A percentile compares a stretch with the other conserved stretches of the same genome.
phyloP scores from a whole-genome alignment of 2,797 vertebrate species.

The Tangara arthus region DNA sequence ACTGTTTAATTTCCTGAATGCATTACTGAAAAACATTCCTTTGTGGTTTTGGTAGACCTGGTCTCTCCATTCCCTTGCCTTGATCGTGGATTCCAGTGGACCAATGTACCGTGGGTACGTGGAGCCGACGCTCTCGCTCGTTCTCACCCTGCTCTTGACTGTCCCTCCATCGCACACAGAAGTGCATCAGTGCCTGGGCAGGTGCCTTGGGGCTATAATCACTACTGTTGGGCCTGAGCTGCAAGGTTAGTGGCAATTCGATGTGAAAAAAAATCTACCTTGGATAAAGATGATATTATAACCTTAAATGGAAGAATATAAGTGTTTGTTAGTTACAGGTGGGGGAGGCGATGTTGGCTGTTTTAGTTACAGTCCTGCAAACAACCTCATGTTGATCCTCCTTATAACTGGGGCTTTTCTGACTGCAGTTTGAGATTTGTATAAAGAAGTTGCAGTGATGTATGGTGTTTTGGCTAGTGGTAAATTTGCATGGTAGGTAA shows the following conservation, averaged over 20 bases:
- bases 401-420: neutral
- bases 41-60: constrained; percentile 83
- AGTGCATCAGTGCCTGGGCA: constrained; percentile 96
- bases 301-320: neutral
- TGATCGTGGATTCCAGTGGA: constrained; percentile 98
- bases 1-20: neutral
- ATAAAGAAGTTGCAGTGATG: neutral
- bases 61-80: constrained; percentile 96
- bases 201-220: constrained; percentile 96
- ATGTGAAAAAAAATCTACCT: neutral
- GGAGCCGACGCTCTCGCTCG: constrained; percentile 94
- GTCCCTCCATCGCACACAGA: constrained; percentile 96
- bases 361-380: neutral
- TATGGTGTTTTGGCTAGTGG: neutral
- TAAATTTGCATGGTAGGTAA: neutral
- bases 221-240: constrained; percentile 97
- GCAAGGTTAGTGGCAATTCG: constrained; percentile 82
- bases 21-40: neutral
- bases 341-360: neutral
- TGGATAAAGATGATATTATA: neutral
- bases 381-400: neutral
- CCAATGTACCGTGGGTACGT: constrained; percentile 99
- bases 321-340: neutral
- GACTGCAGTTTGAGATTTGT: neutral
- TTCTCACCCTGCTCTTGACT: constrained; percentile 93